phyloP scores from a whole-genome alignment of 2,113 vertebrate genomes.

The Dipodomys stephensi region DNA sequence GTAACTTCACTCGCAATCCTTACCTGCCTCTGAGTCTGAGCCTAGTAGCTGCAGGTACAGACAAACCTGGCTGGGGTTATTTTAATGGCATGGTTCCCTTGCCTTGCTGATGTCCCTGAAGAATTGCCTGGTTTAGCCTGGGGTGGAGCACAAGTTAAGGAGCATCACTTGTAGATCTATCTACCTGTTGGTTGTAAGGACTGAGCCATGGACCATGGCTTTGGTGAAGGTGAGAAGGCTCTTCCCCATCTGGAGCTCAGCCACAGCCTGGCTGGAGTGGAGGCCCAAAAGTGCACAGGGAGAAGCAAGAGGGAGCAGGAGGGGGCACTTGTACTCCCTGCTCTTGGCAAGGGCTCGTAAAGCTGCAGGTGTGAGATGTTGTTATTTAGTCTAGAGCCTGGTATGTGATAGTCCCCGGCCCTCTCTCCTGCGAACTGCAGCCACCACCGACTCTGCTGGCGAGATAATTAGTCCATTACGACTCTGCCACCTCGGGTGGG shows the following conservation, averaged over 20 bases:
- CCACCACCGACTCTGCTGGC: conserved; percentile 84
- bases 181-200: neutral
- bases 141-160: neutral
- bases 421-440: conserved; percentile 78
- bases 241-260: neutral
- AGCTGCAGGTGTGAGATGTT: conserved; percentile 92
- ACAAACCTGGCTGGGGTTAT: neutral
- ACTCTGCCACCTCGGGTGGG: conserved; percentile 90
- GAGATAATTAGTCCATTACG: conserved; percentile 93
- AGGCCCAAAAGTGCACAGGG: conserved; percentile 29
- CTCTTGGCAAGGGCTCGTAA: conserved; percentile 85
- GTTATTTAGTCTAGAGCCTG: conserved; percentile 92
- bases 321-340: neutral
- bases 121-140: neutral
- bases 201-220: neutral
- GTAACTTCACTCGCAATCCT: neutral
- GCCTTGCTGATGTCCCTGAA: neutral
- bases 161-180: neutral
- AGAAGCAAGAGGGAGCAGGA: conserved; percentile 1
- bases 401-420: conserved; percentile 89
- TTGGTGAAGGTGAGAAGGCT: neutral
- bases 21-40: neutral
- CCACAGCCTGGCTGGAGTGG: conserved; percentile 9
- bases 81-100: neutral
- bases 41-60: conserved; percentile 54